These are phyloP conservation scores for Caenorhabditis sinica DNA, from an alignment of 2,888 invertebrate species.

Conservation along the genomic window DNA sequence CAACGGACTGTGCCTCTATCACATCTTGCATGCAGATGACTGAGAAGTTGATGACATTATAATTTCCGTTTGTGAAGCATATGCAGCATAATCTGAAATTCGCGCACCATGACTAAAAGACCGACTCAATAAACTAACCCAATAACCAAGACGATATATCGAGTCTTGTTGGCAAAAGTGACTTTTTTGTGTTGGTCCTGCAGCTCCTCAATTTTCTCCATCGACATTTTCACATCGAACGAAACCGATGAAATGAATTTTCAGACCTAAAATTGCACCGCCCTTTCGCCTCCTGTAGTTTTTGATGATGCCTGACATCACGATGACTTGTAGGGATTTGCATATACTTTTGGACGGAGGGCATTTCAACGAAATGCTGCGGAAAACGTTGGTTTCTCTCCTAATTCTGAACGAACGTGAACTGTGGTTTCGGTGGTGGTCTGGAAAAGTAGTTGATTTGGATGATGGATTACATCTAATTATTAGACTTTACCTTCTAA, in stretches of 20 bases:
- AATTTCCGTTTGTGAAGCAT: conserved; percentile 49
- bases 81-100: conserved; percentile 43
- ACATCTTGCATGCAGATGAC: conserved; percentile 72
- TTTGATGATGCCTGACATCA: conserved; percentile 52
- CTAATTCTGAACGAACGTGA: conserved; percentile 11
- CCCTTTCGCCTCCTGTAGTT: conserved; percentile 9
- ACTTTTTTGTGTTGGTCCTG: background rate
- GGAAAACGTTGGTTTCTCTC: conserved; percentile 31
- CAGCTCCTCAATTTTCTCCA: conserved; percentile 15
- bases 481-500: too few relatives aligned
- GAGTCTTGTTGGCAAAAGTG: conserved; percentile 49
- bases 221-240: conserved; percentile 37
- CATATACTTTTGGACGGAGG: conserved; percentile 33
- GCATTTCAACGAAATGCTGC: conserved; percentile 39
- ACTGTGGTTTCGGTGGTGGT: conserved; percentile 32
- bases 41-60: conserved; percentile 66
- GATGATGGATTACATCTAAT: background rate
- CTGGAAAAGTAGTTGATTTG: conserved; percentile 5
- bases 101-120: background rate
- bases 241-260: conserved; percentile 13
- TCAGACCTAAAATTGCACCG: conserved; percentile 20
- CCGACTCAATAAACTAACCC: conserved; percentile 30
- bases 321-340: conserved; percentile 33
- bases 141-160: conserved; percentile 42
- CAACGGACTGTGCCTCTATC: conserved; percentile 36